Evolutionary conservation across 2,888 invertebrate species (phyloP).

Genomic region (Paralinhomoeus sp.): DNA sequence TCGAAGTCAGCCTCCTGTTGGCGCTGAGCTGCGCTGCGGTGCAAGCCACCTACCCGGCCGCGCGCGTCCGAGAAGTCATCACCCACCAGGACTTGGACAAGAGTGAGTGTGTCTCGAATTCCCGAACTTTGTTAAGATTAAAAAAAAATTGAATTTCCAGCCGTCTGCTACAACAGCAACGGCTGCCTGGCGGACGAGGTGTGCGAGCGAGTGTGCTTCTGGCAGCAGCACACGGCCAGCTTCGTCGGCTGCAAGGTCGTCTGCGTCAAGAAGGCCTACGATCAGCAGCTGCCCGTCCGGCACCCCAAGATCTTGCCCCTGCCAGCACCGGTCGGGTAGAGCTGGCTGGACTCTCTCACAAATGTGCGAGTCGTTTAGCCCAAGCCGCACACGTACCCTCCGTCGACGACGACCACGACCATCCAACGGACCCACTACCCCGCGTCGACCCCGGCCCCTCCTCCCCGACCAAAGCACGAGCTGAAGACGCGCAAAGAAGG

Average conservation of each 20-base stretch:
- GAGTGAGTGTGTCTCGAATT: background rate
- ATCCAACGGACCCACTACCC: too few species aligned
- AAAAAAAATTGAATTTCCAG: background rate
- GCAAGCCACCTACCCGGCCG: background rate
- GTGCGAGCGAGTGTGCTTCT: conserved; percentile 3
- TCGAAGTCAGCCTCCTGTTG: too few species aligned
- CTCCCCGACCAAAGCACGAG: too few species aligned
- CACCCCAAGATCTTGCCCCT: too few species aligned
- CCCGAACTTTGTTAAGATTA: background rate
- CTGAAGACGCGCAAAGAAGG: too few species aligned
- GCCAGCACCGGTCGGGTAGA: too few species aligned
- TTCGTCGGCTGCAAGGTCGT: conserved; percentile 3
- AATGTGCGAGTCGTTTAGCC: too few species aligned
- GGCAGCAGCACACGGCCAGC: background rate
- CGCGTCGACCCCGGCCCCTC: too few species aligned
- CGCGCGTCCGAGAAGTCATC: background rate
- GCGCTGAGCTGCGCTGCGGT: too few species aligned
- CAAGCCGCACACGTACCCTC: background rate
- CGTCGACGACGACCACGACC: too few species aligned
- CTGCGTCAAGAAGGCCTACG: background rate
- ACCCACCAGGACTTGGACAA: background rate
- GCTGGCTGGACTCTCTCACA: too few species aligned
- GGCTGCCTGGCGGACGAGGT: background rate
- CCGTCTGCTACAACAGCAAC: background rate
- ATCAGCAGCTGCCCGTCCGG: too few species aligned